Conservation (phyloP, 1,140 invertebrate genomes). For the Nomia melanderi region DNA sequence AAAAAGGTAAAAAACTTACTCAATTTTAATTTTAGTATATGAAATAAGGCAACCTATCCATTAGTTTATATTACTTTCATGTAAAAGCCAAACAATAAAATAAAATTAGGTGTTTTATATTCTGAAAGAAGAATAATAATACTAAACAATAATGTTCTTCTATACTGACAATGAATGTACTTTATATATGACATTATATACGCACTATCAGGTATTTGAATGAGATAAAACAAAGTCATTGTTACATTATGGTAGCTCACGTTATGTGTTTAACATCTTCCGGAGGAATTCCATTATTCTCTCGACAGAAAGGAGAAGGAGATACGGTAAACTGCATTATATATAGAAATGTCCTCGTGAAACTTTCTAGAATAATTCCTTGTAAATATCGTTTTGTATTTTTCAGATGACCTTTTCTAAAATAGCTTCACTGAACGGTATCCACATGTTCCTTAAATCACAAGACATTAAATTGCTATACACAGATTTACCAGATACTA, state of each 20-base stretch:
- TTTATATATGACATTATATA: background rate
- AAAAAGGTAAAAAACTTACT: background rate
- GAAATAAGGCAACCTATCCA: background rate
- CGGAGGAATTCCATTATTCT: constrained; percentile 87
- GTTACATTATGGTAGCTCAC: constrained; percentile 83
- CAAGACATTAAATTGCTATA: constrained; percentile 85
- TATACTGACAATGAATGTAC: too few relatives aligned
- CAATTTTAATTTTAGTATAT: background rate
- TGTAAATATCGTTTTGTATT: constrained; percentile 6
- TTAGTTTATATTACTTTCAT: too few relatives aligned
- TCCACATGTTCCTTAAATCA: constrained; percentile 91
- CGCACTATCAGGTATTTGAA: background rate
- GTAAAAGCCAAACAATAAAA: too few relatives aligned
- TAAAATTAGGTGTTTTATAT: too few relatives aligned
- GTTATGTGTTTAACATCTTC: constrained; percentile 86
- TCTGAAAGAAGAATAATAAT: too few relatives aligned
- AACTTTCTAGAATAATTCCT: background rate
- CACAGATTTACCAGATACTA: constrained; percentile 86
- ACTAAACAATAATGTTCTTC: too few relatives aligned
- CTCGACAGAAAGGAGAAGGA: constrained; percentile 85
- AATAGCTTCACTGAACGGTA: constrained; percentile 90
- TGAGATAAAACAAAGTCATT: background rate
- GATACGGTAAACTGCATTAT: constrained; percentile 82
- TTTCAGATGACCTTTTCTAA: constrained; percentile 89
- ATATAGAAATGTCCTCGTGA: constrained; percentile 3